Base-by-base conservation (phyloP, 2,888 invertebrate species). In the Meiosimyza decipiens region DNA sequence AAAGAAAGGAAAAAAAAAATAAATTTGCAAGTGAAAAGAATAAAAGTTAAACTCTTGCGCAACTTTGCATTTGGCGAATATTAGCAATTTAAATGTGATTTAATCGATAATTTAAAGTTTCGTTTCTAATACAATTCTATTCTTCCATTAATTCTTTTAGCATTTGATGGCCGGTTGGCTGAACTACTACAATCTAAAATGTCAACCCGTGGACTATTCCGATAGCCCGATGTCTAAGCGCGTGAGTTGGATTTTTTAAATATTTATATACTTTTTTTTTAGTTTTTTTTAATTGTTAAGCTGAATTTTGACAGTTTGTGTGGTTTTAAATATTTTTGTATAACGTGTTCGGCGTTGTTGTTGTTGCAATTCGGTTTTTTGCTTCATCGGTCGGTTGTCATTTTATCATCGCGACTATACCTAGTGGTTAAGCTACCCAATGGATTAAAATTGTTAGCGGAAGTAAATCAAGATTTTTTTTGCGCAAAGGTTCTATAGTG, bases 161-260 rank as follows among this genome's bases (percentile, higher is more conserved):
- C 95, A 95, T 87, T 87, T 96, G 81, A 93, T 94, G 91, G 93
- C 95, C 47, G 97, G 97, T 69, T 98, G 97, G 97, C 91, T 96
- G 85, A 91, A 91, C 76, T 95, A 95, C 84, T 98, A 98, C 89
- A 97, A 95, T 84, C 92, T 94, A 79, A 91, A 93, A 77, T 98
- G 98, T 84, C 95, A 98, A 87, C 96, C 97, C 0, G 97, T 98
- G 40, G 97, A 98, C 88, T 98, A 97, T 88, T 95, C 96, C 47
- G 91, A 92, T 81, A 93, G 92, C 81, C 93, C 90, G 70, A 91
- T 93, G 86, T 96, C 96, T n/a, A 88, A 93, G 84, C 90, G 95
- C 89, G 96, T 96, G 88, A 91, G 93, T 78, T 22, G 9, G 16
- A n/a, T 47, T 50, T 18, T 51, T n/a, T 40, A 9, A 13, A 33